Base-by-base conservation (phyloP, 2,888 invertebrate species). In the Brenthis daphne region DNA sequence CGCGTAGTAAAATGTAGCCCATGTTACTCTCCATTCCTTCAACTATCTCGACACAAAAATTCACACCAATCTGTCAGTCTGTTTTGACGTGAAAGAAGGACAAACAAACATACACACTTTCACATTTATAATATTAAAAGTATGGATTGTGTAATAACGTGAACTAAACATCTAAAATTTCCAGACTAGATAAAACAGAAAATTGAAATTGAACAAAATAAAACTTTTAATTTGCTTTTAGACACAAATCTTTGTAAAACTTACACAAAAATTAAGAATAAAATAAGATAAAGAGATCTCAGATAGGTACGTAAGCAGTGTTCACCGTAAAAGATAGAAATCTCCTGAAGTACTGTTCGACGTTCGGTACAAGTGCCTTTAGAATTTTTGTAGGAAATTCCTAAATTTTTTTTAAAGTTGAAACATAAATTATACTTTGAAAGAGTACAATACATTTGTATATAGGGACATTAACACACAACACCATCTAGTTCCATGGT, bases 241-340 rank as follows among this genome's bases (percentile, higher is more conserved):
- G 51, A 33, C 51, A 58, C 12, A 50, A 61, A 50, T 61, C 11
- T 63, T 29, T 47, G 55, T 24, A 8, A 56, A 24, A 47, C 13
- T 47, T 55, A 11, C 12, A n/a, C 24, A 56, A 33, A 54, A 14
- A 57, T 65, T 47, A 64, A 63, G 37, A 58, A 48, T 48, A 48
- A n/a, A 67, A 54, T n/a, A 53, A 67, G 29, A 64, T 67, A 54
- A 54, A 68, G 51, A 50, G 68, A 16, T 68, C 60, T 67, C 6
- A 50, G 56, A 69, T 48, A 60, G 50, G 64, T 65, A 64, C 50
- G 61, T 69, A 72, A 68, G 67, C 55, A 69, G 60, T 69, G 50
- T 57, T 57, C 53, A 48, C 57, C 24, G 55, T 57, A 55, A 55
- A 65, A 65, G 61, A 57, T 65, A 54, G 64, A 65, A 72, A 68